Base-by-base conservation (phyloP, 2,888 invertebrate species). In the Drosophila lacicola region DNA sequence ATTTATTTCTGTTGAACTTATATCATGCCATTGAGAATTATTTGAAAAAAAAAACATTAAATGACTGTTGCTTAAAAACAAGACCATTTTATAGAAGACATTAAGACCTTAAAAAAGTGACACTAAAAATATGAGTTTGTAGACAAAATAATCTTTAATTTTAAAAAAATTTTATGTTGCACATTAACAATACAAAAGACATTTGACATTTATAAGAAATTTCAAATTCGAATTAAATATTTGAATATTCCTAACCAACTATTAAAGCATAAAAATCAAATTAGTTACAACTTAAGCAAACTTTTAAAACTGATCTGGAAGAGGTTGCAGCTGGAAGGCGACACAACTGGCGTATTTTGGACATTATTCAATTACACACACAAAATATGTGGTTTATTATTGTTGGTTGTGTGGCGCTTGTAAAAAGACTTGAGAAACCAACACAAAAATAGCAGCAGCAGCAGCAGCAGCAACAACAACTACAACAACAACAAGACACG, bases 361-460 rank as follows among this genome's bases (percentile, higher is more conserved):
- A 45, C 83, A 64, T 88, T 84, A 88, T 84, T 88, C 87, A 88
- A 88, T 88, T 88, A 78, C 47, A 45, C 53, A 53, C 67, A 65
- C 29, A 68, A 68, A 69, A 66, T 54, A 54, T 47, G 51, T 53
- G 51, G 66, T 51, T 57, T 65, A 58, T 54, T 58, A 46, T 68
- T 61, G 60, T 70, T 68, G 74, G 44, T 44, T 61, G 50, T 29
- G 8, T 8, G 29, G 29, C 8, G 29, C 29, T 29, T 29, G 29
- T 29, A 77, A 74, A 72, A 78, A 78, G 69, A 66, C 85, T 72
- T 79, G 78, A 73, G 86, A 85, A 72, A 82, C 73, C 51, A 60
- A 39, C 49, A 53, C 41, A 17, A 10, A 14, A 41, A 17, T 17
- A 54, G 49, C 21, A 53, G 17, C 44, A 21, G 21, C 56, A 54